phyloP scores from a whole-genome alignment of 2,797 vertebrate species.

The Caiman crocodilus region DNA sequence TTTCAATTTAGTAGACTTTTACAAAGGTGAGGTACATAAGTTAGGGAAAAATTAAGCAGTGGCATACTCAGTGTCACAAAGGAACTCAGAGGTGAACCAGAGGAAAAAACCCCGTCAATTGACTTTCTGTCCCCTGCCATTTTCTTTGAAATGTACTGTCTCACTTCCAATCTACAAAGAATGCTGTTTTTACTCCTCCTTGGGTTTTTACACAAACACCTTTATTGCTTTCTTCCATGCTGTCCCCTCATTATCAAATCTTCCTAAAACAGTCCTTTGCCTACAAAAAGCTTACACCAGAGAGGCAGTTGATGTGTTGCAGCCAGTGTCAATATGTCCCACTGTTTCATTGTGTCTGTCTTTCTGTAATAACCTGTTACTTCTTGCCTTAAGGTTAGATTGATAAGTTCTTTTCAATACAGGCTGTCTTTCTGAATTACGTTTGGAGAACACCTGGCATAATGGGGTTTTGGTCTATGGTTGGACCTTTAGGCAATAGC shows the following conservation, averaged over 20 bases:
- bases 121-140: not conserved
- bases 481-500: not conserved
- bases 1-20: not conserved
- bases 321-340: not conserved
- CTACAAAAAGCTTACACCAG: not conserved
- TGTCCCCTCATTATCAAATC: not conserved
- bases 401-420: not conserved
- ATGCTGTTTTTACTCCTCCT: not conserved
- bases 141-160: not conserved
- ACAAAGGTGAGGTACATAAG: not conserved
- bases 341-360: not conserved
- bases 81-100: not conserved
- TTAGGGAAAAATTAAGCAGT: not conserved
- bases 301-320: no score
- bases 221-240: not conserved
- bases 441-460: not conserved
- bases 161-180: not conserved
- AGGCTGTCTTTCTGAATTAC: not conserved
- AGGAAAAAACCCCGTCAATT: not conserved
- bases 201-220: not conserved
- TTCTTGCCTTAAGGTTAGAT: not conserved
- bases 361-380: not conserved
- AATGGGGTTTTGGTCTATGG: not conserved
- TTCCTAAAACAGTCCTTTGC: not conserved
- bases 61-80: not conserved